Evolutionary conservation across 2,797 vertebrate genomes (phyloP), one percentile per base, ranked within the genome.

Genomic region (Sciurus vulgaris): DNA sequence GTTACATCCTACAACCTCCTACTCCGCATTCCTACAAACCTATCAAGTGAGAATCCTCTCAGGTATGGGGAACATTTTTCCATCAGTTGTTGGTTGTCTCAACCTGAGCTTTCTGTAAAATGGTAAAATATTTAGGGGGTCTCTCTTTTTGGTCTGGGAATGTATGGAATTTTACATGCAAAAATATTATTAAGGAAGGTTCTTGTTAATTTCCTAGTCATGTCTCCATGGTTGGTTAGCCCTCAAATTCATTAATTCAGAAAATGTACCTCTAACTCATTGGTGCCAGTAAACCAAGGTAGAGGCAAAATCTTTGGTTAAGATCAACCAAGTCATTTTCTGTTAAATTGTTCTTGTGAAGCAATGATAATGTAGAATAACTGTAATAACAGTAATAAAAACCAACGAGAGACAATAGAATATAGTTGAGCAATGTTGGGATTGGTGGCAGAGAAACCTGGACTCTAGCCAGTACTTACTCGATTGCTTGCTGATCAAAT

Each of bases 21-120:
- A 70, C 41, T 91, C 24, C 65, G 15, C n/a, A 49, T 67, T 93
- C 14, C 20, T 86, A 41, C 85, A 85, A 44, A 10, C 26, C 49
- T 83, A 83, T 78, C 12, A 77, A 56, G 5, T 74, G 47, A 94
- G 61, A 77, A 70, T 56, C 28, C 38, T 95, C 26, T 94, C 61
- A 78, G 54, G 33, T 70, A 81, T 2, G 56, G 44, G 26, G 18
- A 11, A 3, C 12, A 26, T n/a, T 92, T 89, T 77, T 59, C 49
- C 30, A 82, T 47, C 38, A 22, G 7, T 22, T 7, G 5, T 18
- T 74, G 11, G 9, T 61, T 73, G 14, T 74, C 33, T 49, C 30
- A 67, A 44, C n/a, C 17, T 74, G 10, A 84, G 47, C 54, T 74
- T 88, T 78, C 59, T 93, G 6, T 24, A 72, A 79, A 78, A 73